Evolutionary conservation across 1,140 invertebrate species (phyloP).

Genomic region (Heliconius congener): DNA sequence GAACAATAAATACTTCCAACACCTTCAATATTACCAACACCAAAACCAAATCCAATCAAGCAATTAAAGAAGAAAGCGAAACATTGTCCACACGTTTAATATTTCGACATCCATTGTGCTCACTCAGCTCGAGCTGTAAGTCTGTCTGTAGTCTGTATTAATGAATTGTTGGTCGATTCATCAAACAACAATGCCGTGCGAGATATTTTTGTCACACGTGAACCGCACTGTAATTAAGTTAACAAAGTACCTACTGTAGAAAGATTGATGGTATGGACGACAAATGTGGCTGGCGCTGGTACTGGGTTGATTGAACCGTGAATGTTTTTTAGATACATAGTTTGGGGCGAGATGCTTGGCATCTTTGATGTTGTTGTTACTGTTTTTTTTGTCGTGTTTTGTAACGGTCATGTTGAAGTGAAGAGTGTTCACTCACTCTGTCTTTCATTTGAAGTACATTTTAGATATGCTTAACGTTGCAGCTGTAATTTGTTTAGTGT

Average conservation of each 20-base stretch:
- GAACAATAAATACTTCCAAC: too few species aligned
- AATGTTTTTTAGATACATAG: not conserved
- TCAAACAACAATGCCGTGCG: conserved; percentile 59
- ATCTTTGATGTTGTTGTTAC: not conserved
- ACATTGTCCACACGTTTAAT: not conserved
- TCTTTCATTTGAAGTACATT: too few species aligned
- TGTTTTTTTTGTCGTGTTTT: not conserved
- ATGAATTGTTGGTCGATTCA: conserved; percentile 63
- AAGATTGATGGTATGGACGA: conserved; percentile 57
- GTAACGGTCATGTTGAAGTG: not conserved
- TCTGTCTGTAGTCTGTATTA: conserved; percentile 29
- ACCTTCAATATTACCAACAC: too few species aligned
- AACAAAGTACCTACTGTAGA: conserved; percentile 52
- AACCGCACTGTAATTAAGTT: conserved; percentile 64
- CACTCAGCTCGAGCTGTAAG: conserved; percentile 20
- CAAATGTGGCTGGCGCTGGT: not conserved
- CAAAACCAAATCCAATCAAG: not conserved
- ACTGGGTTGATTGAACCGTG: conserved; percentile 48
- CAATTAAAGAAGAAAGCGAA: not conserved
- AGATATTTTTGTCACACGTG: conserved; percentile 61
- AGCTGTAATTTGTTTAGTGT: too few species aligned
- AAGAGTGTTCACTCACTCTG: too few species aligned
- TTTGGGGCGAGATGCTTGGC: not conserved
- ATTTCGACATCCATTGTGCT: conserved; percentile 48
- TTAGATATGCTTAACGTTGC: too few species aligned